Evolutionary conservation across 2,113 vertebrate species (phyloP).

Genomic region (Myodes glareolus): DNA sequence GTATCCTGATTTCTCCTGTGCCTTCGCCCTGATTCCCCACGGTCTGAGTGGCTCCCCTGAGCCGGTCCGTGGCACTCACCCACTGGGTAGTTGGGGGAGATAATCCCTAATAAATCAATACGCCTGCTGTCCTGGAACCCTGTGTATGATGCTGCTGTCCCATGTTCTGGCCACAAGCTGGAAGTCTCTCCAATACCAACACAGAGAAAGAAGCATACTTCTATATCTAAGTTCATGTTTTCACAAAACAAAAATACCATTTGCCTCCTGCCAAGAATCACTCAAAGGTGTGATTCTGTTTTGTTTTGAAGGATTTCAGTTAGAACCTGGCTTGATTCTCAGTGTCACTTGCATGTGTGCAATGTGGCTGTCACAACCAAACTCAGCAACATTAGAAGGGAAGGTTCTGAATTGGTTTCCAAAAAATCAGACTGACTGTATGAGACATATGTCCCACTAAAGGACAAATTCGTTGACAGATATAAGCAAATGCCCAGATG

Average conservation of each 20-base stretch:
- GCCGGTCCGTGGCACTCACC: too few relatives aligned
- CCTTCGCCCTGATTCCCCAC: too few relatives aligned
- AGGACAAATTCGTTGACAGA: not conserved
- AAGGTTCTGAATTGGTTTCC: not conserved
- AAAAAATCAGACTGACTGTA: not conserved
- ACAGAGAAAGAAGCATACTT: not conserved
- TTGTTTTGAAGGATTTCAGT: not conserved
- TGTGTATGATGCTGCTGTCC: too few relatives aligned
- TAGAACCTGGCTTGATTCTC: not conserved
- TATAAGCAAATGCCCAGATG: not conserved
- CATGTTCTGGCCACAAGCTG: not conserved
- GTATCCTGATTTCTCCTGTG: too few relatives aligned
- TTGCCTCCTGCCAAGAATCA: not conserved
- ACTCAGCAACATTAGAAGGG: too few relatives aligned
- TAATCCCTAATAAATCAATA: not conserved
- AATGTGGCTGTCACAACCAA: not conserved
- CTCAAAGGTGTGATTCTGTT: not conserved
- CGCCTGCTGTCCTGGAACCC: not conserved
- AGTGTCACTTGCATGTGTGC: not conserved
- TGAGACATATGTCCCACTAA: not conserved
- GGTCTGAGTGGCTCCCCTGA: too few relatives aligned
- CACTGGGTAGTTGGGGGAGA: too few relatives aligned
- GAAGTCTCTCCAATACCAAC: not conserved
- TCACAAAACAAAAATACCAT: not conserved
- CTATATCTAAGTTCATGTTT: not conserved